Base-by-base conservation (phyloP, 2,113 vertebrate species). In the Anarhynchus alexandrinus region DNA sequence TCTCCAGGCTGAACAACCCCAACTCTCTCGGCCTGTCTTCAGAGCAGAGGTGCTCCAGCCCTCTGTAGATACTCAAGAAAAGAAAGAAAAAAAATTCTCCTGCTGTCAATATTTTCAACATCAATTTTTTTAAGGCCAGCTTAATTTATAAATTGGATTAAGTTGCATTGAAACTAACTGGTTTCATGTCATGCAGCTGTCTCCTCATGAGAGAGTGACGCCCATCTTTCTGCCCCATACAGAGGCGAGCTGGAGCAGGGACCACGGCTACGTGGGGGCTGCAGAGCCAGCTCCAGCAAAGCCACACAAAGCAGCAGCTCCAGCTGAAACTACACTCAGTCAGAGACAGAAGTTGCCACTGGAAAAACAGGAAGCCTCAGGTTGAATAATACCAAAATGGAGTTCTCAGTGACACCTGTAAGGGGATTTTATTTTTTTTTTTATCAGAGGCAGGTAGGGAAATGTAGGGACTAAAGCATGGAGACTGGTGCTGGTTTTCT, bases 291-390 rank as follows among this genome's bases (percentile, higher is more conserved):
- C 14, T 79, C 54, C 34, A 59, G 40, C 43, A 45, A 42, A 57
- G 23, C 20, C 1, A 0, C 26, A 34, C 0, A 0, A 26, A 49
- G n/a, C n/a, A 66, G 77, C 43, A 38, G 47, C 15, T 67, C 32
- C 45, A 29, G 30, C 10, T 47, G 30, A 66, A 55, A 36, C 5
- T 43, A 42, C 54, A 40, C 32, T 51, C n/a, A 9, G 12, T 13
- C 43, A 40, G 57, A 57, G 45, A 40, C 0, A 0, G 21, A 43
- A 34, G 11, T 22, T 54, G 19, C 13, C 26, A n/a, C 20, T 30
- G 16, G 47, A 62, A 87, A 83, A 83, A 14, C 32, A 70, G 34
- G 52, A 82, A 61, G 40, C 20, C 55, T 65, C n/a, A 59, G 40
- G 12, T 36, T 78, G 16, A 57, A 21, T 45, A 43, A 34, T 29